Evolutionary conservation across 2,797 vertebrate genomes (phyloP), one percentile per base, ranked within the genome.

Genomic region (Harpagifer antarcticus): DNA sequence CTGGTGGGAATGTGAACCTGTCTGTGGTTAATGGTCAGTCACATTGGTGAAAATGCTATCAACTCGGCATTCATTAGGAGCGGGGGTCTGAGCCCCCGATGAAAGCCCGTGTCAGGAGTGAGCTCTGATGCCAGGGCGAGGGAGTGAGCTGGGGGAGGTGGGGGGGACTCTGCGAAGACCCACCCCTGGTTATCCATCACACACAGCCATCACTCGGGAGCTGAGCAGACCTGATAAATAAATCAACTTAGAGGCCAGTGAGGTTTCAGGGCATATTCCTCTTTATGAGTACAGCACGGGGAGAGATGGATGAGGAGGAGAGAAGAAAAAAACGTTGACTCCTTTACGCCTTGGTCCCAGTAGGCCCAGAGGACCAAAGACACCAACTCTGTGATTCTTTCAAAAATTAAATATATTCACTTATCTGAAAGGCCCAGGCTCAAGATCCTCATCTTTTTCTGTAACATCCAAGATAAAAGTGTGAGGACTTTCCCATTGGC

Each of bases 321-420:
- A 43, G 63, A 62, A 77, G 66, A 85, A 85, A 79, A 89, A 85
- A 89, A 87, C 86, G 91, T 90, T 89, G 91, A 90, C 89, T 93
- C 90, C 86, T 92, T 91, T 89, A 89, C 68, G 86, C 77, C 88
- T 92, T 64, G 78, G 85, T 94, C 94, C 94, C 94, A 93, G 91
- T 82, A 91, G 94, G 90, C 92, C 74, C 27, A 64, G 77, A 95
- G 92, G 94, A 95, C 94, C 94, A 95, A 95, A 95, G 94, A 93
- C 91, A 83, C 82, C 85, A 89, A 90, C 83, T 93, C 93, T 95
- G 91, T 93, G 94, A 94, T 95, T 95, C 92, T 95, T 94, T 94
- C 90, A 94, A 95, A 94, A 94, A 95, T 93, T 93, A 93, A 94
- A 95, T 93, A 95, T 95, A 94, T 95, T 95, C 93, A 95, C 91